Evolutionary conservation across 30 jellyfish, hydroid and myxozoan species (phyloP).

Genomic region (Turritopsis dohrnii): DNA sequence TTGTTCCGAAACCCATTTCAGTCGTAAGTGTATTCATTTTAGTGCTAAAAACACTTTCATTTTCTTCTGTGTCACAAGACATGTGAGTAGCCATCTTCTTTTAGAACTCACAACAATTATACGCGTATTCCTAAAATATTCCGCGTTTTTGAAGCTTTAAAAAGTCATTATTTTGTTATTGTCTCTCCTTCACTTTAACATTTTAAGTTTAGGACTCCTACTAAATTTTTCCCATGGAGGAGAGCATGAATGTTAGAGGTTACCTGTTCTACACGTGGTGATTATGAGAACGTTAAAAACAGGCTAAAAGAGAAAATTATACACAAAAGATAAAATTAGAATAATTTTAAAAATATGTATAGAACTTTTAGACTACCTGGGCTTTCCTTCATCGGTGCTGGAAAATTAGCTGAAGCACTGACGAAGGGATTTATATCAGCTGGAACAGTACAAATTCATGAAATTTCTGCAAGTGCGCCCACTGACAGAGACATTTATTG

Average conservation of each 20-base stretch:
- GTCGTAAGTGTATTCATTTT: slow-evolving; percentile 31
- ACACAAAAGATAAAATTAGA: not conserved
- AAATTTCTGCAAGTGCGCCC: slow-evolving; percentile 96
- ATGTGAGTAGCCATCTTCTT: slow-evolving; percentile 1
- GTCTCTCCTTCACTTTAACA: not conserved
- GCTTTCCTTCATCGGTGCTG: slow-evolving; percentile 93
- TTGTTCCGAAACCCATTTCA: slow-evolving; percentile 80
- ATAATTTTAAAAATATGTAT: slow-evolving; percentile 43
- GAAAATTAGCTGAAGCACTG: slow-evolving; percentile 91
- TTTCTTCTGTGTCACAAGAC: not conserved
- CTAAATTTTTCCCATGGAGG: not conserved
- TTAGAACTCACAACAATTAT: not conserved
- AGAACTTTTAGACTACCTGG: slow-evolving; percentile 69
- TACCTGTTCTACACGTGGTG: not conserved
- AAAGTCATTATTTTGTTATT: not conserved
- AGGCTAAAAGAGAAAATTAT: not conserved
- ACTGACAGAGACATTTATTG: slow-evolving; percentile 71
- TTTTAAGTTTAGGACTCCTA: not conserved
- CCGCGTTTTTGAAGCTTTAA: not conserved
- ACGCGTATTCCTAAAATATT: not conserved
- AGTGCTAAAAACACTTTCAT: slow-evolving; percentile 14
- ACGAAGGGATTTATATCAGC: slow-evolving; percentile 95
- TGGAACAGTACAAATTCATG: slow-evolving; percentile 81
- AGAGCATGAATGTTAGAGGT: not conserved
- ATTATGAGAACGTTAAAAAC: not conserved